Base-by-base conservation (phyloP, 1,140 invertebrate species). In the Fopius arisanus region DNA sequence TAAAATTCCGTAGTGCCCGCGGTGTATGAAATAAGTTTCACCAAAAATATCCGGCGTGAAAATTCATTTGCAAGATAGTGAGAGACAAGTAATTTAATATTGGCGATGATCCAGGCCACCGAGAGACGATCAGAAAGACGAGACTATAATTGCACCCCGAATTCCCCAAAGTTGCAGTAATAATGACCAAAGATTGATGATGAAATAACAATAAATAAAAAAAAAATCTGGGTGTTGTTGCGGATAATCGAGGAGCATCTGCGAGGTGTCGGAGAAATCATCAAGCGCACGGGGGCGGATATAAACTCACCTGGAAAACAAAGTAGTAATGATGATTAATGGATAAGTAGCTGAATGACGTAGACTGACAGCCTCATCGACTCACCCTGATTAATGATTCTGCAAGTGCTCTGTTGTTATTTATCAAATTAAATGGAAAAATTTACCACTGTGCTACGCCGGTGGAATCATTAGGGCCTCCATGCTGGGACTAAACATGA, bases 241-340 rank as follows among this genome's bases (percentile, higher is more conserved):
- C 14, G 43, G 43, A 48, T 48, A 48, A 48, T 48, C 7, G 43
- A 48, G 16, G 16, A 48, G 14, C 43, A 48, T 70, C 43, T 48
- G 68, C 48, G 41, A 19, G 37, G 70, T 72, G 62, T 72, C 26
- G 65, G 29, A 65, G 37, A 43, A 67, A 73, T 16, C 48, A 54
- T 71, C 26, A 59, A 40, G 28, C 41, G 33, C 19, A 48, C 48
- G 40, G 41, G 63, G 29, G 14, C 31, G 21, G 33, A 37, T 37
- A 37, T 37, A 70, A 51, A 68, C 65, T 33, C 71, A 37, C 72
- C 23, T 28, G 40, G 54, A 67, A 62, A 65, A 65, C 41, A 74
- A 75, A 54, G 62, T 66, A 40, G 78, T 85, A 87, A 87, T 87
- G 82, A 83, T 88, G 87, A 88, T 87, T 81, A 84, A 88, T 87